phyloP scores from a whole-genome alignment of 2,888 invertebrate species.

The Eumerus sabulonum region DNA sequence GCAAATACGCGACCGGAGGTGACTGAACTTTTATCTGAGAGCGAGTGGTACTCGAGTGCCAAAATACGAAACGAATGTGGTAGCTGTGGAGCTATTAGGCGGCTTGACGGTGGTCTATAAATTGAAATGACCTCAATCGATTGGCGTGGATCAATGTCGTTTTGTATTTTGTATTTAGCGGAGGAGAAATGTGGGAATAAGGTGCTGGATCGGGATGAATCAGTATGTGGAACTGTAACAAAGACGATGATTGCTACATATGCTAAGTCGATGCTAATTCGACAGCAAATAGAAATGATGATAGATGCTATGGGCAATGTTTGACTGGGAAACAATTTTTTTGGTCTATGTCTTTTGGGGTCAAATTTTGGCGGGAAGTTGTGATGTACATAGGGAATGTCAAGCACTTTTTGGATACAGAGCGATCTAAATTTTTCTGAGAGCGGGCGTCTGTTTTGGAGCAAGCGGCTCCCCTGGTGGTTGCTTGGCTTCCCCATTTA shows the following conservation, averaged over 20 bases:
- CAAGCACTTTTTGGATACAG: too few species aligned
- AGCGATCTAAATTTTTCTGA: too few species aligned
- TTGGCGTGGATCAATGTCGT: not conserved
- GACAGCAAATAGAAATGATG: not conserved
- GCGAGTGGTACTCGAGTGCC: not conserved
- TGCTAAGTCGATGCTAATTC: slow-evolving; percentile 5
- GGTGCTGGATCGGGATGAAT: not conserved
- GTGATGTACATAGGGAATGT: too few species aligned
- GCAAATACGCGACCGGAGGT: too few species aligned
- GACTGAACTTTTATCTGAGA: too few species aligned
- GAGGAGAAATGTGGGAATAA: not conserved
- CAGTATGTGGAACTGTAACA: not conserved
- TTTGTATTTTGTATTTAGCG: not conserved
- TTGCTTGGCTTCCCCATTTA: too few species aligned
- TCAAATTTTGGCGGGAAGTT: not conserved
- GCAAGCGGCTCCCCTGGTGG: too few species aligned
- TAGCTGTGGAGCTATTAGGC: not conserved
- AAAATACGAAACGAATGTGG: not conserved
- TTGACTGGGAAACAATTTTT: not conserved
- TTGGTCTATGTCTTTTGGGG: not conserved
- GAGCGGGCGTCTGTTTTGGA: too few species aligned
- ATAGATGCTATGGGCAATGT: not conserved
- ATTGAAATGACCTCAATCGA: slow-evolving; percentile 4
- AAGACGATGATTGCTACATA: slow-evolving; percentile 1
- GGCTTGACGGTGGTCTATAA: not conserved